These are phyloP conservation scores for Ptychobarbus kaznakovi DNA, from an alignment of 2,797 vertebrate genomes.

Conservation along the genomic window DNA sequence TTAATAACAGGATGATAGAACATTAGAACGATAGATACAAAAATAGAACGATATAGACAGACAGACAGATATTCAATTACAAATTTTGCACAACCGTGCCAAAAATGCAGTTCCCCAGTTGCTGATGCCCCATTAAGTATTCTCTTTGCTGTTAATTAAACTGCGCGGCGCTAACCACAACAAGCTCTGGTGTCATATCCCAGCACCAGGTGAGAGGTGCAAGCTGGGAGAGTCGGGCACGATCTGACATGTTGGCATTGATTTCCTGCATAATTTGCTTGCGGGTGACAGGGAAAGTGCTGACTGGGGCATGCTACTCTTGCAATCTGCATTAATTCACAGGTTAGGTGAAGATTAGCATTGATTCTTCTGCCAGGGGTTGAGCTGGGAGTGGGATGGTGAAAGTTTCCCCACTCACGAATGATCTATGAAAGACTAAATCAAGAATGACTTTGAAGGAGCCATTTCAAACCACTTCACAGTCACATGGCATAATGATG, in stretches of 20 bases:
- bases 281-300: constrained; percentile 72
- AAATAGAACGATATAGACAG: background rate
- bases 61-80: background rate
- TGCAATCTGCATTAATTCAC: constrained; percentile 72
- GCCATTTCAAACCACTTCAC: constrained; percentile 16
- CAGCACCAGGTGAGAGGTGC: constrained; percentile 57
- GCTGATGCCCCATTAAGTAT: constrained; percentile 43
- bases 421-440: constrained; percentile 44
- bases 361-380: constrained; percentile 66
- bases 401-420: constrained; percentile 46
- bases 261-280: constrained; percentile 77
- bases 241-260: constrained; percentile 65
- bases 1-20: background rate
- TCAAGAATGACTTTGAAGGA: constrained; percentile 44
- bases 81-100: background rate
- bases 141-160: constrained; percentile 51
- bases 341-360: constrained; percentile 71
- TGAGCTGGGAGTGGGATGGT: constrained; percentile 52
- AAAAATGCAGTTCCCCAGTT: background rate
- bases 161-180: constrained; percentile 52
- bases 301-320: constrained; percentile 66
- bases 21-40: background rate
- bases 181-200: constrained; percentile 42
- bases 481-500: constrained; percentile 2
- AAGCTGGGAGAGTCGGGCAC: constrained; percentile 46